A percentile compares a stretch with the other conserved stretches of the same genome.
These are phyloP conservation scores for Ptycholaimellus sp. DNA, from an alignment of 2,888 invertebrate genomes.

Conservation along the genomic window DNA sequence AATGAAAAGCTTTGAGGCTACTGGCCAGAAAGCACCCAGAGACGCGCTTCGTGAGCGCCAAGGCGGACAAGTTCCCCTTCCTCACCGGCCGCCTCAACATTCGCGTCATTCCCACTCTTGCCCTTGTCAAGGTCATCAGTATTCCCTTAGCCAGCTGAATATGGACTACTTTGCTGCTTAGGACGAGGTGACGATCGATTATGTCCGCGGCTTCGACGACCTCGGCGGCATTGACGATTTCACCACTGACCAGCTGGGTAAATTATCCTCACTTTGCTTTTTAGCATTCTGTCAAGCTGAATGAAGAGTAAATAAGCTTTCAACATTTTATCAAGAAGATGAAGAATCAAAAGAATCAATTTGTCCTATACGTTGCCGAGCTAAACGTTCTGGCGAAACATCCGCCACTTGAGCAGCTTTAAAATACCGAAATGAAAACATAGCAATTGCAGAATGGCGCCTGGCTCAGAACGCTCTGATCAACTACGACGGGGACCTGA, in stretches of 20 bases:
- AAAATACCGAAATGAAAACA: too few relatives aligned
- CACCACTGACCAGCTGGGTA: conserved; percentile 61
- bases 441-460: too few relatives aligned
- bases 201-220: conserved; percentile 76
- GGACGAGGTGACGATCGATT: conserved; percentile 60
- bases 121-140: conserved; percentile 55
- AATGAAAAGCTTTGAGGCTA: too few relatives aligned
- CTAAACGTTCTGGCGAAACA: too few relatives aligned
- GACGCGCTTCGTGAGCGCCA: conserved; percentile 51
- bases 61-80: conserved; percentile 67
- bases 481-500: not conserved
- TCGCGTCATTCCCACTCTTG: conserved; percentile 67
- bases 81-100: conserved; percentile 61
- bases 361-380: too few relatives aligned
- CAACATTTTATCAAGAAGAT: too few relatives aligned
- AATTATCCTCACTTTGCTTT: too few relatives aligned
- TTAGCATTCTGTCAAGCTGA: conserved; percentile 64
- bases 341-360: too few relatives aligned
- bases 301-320: too few relatives aligned
- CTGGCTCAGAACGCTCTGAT: not conserved
- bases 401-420: too few relatives aligned
- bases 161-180: too few relatives aligned
- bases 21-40: conserved; percentile 70
- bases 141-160: too few relatives aligned
- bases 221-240: conserved; percentile 80